phyloP scores from a whole-genome alignment of 1,140 invertebrate species.

The Linepithema humile region DNA sequence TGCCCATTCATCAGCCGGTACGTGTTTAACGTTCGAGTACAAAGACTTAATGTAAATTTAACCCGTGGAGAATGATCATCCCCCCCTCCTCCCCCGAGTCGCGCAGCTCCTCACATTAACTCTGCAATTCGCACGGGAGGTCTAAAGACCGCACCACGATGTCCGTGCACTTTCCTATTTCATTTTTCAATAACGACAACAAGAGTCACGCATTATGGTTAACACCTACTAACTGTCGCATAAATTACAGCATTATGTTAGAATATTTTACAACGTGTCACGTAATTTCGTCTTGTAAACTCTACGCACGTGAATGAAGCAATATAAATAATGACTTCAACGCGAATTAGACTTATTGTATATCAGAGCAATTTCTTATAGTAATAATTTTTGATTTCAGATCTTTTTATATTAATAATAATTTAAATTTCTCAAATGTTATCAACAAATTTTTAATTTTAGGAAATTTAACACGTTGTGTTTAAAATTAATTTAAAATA shows the following conservation, averaged over 20 bases:
- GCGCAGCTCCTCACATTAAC: not conserved
- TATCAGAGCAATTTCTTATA: not conserved
- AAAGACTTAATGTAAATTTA: conserved; percentile 29
- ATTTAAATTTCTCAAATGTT: not conserved
- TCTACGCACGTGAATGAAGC: not conserved
- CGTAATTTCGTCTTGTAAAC: not conserved
- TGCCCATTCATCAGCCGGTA: not conserved
- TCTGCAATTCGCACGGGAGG: not conserved
- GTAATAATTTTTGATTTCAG: not conserved
- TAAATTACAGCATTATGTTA: not conserved
- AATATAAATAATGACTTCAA: not conserved
- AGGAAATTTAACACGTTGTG: not conserved
- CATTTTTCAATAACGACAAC: conserved; percentile 10
- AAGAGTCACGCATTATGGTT: not conserved
- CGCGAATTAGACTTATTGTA: not conserved
- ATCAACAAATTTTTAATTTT: not conserved
- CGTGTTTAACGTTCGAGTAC: not conserved
- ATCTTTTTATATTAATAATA: not conserved
- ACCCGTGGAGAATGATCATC: conserved; percentile 16
- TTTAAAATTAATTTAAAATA: not conserved
- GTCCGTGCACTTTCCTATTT: not conserved
- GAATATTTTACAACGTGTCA: conserved; percentile 22
- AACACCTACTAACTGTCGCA: not conserved
- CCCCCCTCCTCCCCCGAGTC: not conserved
- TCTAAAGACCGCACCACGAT: not conserved